Evolutionary conservation across 2,797 vertebrate genomes (phyloP).

Genomic region (Semaprochilodus insignis): DNA sequence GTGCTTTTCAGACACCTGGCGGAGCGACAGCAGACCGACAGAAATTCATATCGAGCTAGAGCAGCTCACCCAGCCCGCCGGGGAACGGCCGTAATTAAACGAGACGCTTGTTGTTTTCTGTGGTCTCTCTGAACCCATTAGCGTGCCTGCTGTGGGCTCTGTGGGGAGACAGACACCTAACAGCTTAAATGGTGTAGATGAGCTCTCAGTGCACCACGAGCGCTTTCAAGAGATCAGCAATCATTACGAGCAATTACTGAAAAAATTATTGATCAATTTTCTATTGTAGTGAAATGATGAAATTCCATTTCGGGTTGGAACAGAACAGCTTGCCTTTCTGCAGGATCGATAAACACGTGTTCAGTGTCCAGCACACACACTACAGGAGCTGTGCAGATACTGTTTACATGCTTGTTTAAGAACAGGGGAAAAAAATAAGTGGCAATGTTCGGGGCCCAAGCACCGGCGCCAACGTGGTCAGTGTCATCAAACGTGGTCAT

Average conservation of each 20-base stretch:
- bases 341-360: no score
- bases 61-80: neutral
- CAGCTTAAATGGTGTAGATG: neutral
- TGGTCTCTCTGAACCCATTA: neutral
- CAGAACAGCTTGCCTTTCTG: no score
- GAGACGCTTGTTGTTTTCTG: neutral
- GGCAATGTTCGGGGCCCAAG: no score
- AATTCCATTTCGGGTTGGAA: no score
- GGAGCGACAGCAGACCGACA: neutral
- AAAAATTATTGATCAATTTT: neutral
- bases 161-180: neutral
- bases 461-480: no score
- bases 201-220: neutral
- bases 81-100: neutral
- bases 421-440: no score
- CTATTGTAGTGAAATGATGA: no score
- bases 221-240: neutral
- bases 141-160: neutral
- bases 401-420: no score
- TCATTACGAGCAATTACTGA: neutral
- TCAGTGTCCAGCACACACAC: no score
- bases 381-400: no score
- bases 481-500: no score
- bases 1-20: neutral
- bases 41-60: neutral